Percentiles rank a stretch among this genome's conserved stretches.
These are phyloP conservation scores for Apodemia hepburni DNA, from an alignment of 2,888 invertebrate genomes.

Conservation along the genomic window DNA sequence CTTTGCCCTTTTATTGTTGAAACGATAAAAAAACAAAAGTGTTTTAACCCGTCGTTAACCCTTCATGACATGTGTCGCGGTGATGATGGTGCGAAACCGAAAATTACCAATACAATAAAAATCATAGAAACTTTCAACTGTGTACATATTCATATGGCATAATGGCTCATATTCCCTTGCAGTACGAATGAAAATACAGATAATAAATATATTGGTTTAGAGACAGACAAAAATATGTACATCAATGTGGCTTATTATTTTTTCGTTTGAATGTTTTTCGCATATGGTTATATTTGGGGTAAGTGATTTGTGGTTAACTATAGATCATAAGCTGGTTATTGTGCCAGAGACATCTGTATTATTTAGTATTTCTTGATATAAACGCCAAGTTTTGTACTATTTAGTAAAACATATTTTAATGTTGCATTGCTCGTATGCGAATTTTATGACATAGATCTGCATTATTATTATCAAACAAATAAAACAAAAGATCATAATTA, in stretches of 20 bases:
- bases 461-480: no score
- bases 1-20: slow-evolving; percentile 57
- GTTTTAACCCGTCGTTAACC: slow-evolving; percentile 63
- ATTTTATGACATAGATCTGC: no score
- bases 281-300: slow-evolving; percentile 58
- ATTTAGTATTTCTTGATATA: background rate
- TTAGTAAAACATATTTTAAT: background rate
- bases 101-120: slow-evolving; percentile 32
- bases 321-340: slow-evolving; percentile 14
- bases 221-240: slow-evolving; percentile 24
- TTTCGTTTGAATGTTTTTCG: slow-evolving; percentile 56
- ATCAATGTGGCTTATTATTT: slow-evolving; percentile 58
- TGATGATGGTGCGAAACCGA: slow-evolving; percentile 45
- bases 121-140: slow-evolving; percentile 7
- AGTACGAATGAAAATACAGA: background rate
- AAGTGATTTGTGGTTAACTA: slow-evolving; percentile 35
- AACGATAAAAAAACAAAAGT: slow-evolving; percentile 67
- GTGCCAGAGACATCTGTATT: slow-evolving; percentile 4
- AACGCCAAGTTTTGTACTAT: no score
- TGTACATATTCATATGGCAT: background rate
- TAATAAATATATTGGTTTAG: slow-evolving; percentile 9
- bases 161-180: background rate
- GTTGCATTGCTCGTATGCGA: background rate
- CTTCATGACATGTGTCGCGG: slow-evolving; percentile 59
- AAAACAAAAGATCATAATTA: no score